Evolutionary conservation across 1,140 invertebrate genomes (phyloP).

Genomic region (Temnothorax curvispinosus): DNA sequence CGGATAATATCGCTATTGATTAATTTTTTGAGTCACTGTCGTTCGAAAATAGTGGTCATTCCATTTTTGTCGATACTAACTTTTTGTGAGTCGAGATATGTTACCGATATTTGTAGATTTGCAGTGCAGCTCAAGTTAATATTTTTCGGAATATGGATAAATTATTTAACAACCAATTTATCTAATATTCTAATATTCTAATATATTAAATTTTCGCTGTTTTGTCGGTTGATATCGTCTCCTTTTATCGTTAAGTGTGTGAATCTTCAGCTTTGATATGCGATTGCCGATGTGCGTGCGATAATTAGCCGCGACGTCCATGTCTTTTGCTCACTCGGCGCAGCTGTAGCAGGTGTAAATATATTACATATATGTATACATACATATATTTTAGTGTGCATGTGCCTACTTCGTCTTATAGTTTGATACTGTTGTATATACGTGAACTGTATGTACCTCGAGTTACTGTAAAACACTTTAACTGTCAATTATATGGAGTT

Average conservation of each 20-base stretch:
- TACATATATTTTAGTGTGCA: constrained; percentile 66
- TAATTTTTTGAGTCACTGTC: not conserved
- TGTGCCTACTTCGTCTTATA: constrained; percentile 68
- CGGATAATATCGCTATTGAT: not conserved
- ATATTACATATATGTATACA: constrained; percentile 11
- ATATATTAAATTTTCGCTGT: not conserved
- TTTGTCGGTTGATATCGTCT: not conserved
- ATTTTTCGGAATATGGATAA: not conserved
- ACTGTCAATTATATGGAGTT: constrained; percentile 74
- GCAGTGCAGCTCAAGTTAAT: not conserved
- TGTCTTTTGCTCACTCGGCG: constrained; percentile 42
- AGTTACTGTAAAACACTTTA: constrained; percentile 63
- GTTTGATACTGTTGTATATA: constrained; percentile 70
- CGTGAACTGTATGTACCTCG: constrained; percentile 70
- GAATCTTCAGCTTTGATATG: not conserved
- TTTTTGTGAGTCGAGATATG: not conserved
- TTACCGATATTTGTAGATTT: not conserved
- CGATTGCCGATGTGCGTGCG: constrained; percentile 34
- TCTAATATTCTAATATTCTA: not conserved
- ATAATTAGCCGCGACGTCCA: constrained; percentile 63
- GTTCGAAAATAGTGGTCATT: not conserved
- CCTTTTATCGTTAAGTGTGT: not conserved
- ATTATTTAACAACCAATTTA: not conserved
- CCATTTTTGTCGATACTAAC: not conserved
- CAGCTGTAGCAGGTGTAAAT: constrained; percentile 34